Conservation (phyloP, 2,888 invertebrate genomes). For the Augochlorella aurata region DNA sequence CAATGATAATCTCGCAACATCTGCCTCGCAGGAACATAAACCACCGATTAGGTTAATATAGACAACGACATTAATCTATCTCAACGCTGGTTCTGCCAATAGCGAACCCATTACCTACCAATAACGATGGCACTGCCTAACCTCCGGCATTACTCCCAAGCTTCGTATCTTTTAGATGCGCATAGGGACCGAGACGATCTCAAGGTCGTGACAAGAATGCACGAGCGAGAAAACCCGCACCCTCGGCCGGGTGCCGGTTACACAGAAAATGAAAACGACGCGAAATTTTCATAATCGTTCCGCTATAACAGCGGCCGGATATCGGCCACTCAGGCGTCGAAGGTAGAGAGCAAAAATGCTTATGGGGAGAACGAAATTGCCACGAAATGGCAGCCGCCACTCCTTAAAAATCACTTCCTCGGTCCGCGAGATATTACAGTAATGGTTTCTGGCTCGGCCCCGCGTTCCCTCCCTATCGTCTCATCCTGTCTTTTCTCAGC, state of each 20-base stretch:
- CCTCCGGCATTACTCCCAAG: not conserved
- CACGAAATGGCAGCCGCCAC: slow-evolving; percentile 65
- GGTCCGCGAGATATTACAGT: slow-evolving; percentile 67
- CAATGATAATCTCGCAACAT: not conserved
- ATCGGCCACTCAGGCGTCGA: slow-evolving; percentile 39
- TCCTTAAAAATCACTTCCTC: slow-evolving; percentile 75
- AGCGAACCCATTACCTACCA: not conserved
- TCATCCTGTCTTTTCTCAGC: not conserved
- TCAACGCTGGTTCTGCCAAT: not conserved
- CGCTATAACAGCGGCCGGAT: slow-evolving; percentile 44
- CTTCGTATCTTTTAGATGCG: not conserved
- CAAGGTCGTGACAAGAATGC: not conserved
- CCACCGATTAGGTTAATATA: not conserved
- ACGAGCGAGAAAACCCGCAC: not conserved
- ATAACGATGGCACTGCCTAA: slow-evolving; percentile 1
- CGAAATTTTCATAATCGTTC: slow-evolving; percentile 75
- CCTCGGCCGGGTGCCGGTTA: not conserved
- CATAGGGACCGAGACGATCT: not conserved
- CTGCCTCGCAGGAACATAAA: not conserved
- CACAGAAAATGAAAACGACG: slow-evolving; percentile 62
- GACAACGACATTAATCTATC: not conserved
- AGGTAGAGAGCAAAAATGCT: slow-evolving; percentile 55
- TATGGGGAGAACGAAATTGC: slow-evolving; percentile 69
- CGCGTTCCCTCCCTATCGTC: not conserved
- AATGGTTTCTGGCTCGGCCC: slow-evolving; percentile 62